phyloP scores from a whole-genome alignment of 2,113 vertebrate species.

The Craseonycteris thonglongyai region DNA sequence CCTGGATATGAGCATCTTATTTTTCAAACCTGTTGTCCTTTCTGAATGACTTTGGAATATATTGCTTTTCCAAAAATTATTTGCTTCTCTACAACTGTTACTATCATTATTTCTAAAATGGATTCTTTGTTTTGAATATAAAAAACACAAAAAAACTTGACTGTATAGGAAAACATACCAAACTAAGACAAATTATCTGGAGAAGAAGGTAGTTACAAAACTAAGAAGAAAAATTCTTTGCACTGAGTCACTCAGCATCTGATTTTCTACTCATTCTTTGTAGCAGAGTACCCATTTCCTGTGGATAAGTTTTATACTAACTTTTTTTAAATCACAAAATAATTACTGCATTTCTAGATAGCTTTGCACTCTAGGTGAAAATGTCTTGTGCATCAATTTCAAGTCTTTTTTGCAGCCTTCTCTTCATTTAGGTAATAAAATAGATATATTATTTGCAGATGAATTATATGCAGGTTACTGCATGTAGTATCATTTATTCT shows the following conservation, averaged over 20 bases:
- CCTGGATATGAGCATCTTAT: background rate
- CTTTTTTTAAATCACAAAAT: background rate
- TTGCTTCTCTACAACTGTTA: background rate
- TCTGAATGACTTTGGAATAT: background rate
- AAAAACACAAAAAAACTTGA: background rate
- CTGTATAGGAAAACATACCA: background rate
- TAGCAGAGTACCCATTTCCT: background rate
- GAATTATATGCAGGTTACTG: background rate
- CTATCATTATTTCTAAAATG: background rate
- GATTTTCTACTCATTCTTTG: background rate
- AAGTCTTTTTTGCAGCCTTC: background rate
- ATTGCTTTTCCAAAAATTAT: background rate
- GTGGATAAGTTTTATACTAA: background rate
- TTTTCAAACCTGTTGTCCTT: background rate
- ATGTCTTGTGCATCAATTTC: background rate
- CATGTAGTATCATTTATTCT: background rate
- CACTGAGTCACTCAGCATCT: background rate
- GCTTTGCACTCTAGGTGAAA: background rate
- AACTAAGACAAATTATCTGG: background rate
- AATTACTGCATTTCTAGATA: background rate
- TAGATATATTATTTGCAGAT: constrained; percentile 12
- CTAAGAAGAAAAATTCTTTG: background rate
- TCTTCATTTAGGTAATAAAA: constrained; percentile 21
- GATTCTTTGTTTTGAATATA: constrained; percentile 18
- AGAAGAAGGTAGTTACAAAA: background rate